These are phyloP conservation scores for Allophyes oxyacanthae DNA, from an alignment of 2,888 invertebrate species.

Conservation along the genomic window DNA sequence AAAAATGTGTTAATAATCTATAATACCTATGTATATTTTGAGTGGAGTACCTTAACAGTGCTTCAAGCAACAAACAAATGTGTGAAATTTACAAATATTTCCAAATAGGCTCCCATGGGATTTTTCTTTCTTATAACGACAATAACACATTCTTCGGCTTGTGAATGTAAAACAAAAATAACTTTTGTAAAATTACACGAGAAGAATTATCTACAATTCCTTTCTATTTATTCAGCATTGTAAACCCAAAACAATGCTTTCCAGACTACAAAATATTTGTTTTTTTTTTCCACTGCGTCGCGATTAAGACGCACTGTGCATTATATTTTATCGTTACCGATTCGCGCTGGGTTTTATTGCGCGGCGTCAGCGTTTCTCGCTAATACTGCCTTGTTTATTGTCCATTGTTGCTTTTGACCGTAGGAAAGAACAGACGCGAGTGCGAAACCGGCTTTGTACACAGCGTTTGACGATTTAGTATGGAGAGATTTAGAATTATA, in stretches of 20 bases:
- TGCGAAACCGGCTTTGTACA: conserved; percentile 12
- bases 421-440: conserved; percentile 8
- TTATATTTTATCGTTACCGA: conserved; percentile 63
- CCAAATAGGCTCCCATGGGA: too few species aligned
- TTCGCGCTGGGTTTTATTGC: conserved; percentile 68
- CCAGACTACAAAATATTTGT: too few species aligned
- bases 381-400: conserved; percentile 61
- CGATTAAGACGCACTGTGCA: conserved; percentile 36
- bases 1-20: too few species aligned
- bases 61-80: too few species aligned
- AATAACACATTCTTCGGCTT: too few species aligned
- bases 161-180: too few species aligned
- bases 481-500: neutral
- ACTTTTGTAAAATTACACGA: too few species aligned
- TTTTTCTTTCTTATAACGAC: too few species aligned
- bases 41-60: too few species aligned
- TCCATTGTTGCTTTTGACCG: conserved; percentile 39
- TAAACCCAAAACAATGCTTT: conserved; percentile 16
- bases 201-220: conserved; percentile 2
- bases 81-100: too few species aligned
- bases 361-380: conserved; percentile 62
- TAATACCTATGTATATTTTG: too few species aligned
- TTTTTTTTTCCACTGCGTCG: conserved; percentile 20
- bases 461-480: conserved; percentile 2
- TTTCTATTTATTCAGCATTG: conserved; percentile 6